phyloP scores from a whole-genome alignment of 1,140 invertebrate species.

The Arion vulgaris region DNA sequence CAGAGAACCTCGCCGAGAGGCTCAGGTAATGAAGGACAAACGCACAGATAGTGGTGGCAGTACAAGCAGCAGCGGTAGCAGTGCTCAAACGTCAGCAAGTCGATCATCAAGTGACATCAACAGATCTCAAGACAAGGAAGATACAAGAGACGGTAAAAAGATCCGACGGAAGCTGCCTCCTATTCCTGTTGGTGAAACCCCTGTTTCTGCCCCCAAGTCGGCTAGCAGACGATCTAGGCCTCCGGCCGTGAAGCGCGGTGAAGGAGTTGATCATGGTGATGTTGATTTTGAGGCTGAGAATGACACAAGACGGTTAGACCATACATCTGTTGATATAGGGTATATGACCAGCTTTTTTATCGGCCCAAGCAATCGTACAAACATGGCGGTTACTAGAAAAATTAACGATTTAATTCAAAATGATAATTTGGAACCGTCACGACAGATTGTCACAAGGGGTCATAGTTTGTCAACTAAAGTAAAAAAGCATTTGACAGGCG shows the following conservation, averaged over 20 bases:
- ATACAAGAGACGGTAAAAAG: conserved; percentile 33
- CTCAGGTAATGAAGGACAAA: neutral
- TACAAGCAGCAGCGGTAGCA: conserved; percentile 9
- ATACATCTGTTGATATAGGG: neutral
- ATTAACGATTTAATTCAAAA: conserved; percentile 60
- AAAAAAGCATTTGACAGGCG: conserved; percentile 35
- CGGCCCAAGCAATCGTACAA: conserved; percentile 3
- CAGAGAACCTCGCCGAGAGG: neutral
- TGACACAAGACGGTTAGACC: neutral
- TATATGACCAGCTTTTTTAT: neutral
- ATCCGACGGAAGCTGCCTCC: conserved; percentile 77
- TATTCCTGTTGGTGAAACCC: conserved; percentile 77
- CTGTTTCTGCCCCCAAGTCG: conserved; percentile 53
- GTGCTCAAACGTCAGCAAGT: neutral
- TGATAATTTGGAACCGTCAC: conserved; percentile 60
- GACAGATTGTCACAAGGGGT: conserved; percentile 45
- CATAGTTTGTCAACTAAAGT: neutral
- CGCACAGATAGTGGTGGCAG: conserved; percentile 9
- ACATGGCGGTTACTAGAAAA: conserved; percentile 7
- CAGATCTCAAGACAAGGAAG: conserved; percentile 1
- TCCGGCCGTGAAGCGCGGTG: conserved; percentile 7
- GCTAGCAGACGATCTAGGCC: conserved; percentile 36
- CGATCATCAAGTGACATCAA: neutral
- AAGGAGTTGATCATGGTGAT: neutral
- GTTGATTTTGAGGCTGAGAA: neutral